A percentile compares a stretch with the other conserved stretches of the same genome.
phyloP scores from a whole-genome alignment of 2,113 vertebrate genomes.

The Psittacula cyanocephala region DNA sequence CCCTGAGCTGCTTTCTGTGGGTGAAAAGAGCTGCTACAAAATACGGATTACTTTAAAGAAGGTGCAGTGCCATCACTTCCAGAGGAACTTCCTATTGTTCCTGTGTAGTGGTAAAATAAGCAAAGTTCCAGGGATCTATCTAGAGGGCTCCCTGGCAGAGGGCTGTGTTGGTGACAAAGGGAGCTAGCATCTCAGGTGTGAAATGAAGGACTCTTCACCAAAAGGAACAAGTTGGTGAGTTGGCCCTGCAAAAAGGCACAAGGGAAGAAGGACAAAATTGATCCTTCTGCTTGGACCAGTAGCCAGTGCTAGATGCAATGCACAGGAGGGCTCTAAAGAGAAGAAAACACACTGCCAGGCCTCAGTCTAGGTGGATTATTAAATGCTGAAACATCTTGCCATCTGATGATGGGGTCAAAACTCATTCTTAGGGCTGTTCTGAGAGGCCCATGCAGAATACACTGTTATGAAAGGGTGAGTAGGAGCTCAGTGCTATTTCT shows the following conservation, averaged over 20 bases:
- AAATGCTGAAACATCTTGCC: background rate
- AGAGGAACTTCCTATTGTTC: background rate
- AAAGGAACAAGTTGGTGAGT: background rate
- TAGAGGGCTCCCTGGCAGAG: background rate
- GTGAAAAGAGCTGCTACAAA: background rate
- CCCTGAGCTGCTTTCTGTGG: slow-evolving; percentile 37
- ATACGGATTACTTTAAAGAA: background rate
- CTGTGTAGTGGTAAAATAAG: background rate
- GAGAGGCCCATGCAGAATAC: background rate
- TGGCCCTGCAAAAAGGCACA: background rate
- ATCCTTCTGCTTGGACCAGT: background rate
- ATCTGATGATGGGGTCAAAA: background rate
- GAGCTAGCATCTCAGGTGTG: background rate
- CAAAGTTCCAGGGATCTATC: background rate
- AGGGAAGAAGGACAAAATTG: background rate
- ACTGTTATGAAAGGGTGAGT: fast-evolving
- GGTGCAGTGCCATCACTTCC: background rate
- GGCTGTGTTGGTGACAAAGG: background rate
- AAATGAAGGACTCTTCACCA: background rate
- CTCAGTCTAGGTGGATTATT: background rate
- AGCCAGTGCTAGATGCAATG: background rate
- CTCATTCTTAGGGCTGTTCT: background rate
- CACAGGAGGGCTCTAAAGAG: background rate
- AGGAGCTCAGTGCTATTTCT: background rate
- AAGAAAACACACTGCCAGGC: background rate